Evolutionary conservation across 1,140 invertebrate species (phyloP).

Genomic region (Holotrichia oblita): DNA sequence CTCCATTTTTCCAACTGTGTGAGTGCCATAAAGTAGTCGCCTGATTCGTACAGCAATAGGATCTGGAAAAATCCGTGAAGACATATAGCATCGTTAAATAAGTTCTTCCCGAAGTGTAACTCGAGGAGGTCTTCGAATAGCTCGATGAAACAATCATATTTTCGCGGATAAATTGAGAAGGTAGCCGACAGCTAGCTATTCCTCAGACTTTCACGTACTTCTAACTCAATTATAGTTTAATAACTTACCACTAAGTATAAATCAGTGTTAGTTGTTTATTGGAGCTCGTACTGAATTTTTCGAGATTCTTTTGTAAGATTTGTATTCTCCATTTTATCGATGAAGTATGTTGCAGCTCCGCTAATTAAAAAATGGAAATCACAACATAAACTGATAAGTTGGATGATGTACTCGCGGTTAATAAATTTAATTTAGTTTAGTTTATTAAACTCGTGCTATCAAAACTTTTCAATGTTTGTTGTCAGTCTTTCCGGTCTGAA

Average conservation of each 20-base stretch:
- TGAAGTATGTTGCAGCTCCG: neutral
- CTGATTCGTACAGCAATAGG: slow-evolving; percentile 24
- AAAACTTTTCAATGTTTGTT: too few species aligned
- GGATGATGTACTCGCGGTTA: too few species aligned
- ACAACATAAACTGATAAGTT: too few species aligned
- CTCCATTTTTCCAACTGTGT: neutral
- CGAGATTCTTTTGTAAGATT: neutral
- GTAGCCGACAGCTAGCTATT: neutral
- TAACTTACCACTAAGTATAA: neutral
- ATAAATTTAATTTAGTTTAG: too few species aligned
- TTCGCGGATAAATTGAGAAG: slow-evolving; percentile 27
- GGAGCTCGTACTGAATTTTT: neutral
- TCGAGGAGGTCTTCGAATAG: neutral
- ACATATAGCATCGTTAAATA: slow-evolving; percentile 44
- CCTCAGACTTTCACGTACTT: neutral
- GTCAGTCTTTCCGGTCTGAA: too few species aligned
- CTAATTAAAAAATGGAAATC: neutral
- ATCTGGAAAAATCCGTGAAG: slow-evolving; percentile 43
- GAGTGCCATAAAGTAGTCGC: slow-evolving; percentile 41
- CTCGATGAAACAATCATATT: slow-evolving; percentile 41
- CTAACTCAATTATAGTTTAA: slow-evolving; percentile 14
- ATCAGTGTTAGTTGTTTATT: neutral
- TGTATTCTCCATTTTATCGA: neutral
- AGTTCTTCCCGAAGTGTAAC: slow-evolving; percentile 32
- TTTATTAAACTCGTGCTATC: too few species aligned